These are phyloP conservation scores for Lasioglossum figueresi DNA, from an alignment of 2,888 invertebrate species.

Conservation along the genomic window DNA sequence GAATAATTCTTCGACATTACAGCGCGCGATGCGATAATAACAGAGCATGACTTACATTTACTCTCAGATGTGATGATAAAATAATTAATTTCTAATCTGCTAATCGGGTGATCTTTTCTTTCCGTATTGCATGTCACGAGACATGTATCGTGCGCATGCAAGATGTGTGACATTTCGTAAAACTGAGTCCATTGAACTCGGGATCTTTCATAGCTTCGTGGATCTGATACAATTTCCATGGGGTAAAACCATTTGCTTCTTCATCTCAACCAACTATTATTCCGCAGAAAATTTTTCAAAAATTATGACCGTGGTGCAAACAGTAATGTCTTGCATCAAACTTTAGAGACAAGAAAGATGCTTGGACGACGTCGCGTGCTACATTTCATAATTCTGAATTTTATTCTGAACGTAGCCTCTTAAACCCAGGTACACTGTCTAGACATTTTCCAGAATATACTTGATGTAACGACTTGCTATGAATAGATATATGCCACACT, in stretches of 20 bases:
- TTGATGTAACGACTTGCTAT: background rate
- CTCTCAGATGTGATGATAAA: background rate
- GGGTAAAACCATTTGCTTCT: background rate
- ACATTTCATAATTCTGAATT: background rate
- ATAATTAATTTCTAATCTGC: background rate
- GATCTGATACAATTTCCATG: background rate
- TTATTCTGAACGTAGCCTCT: background rate
- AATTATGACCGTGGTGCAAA: background rate
- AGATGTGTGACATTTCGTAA: background rate
- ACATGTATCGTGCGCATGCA: background rate
- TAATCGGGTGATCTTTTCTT: background rate
- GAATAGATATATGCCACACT: background rate
- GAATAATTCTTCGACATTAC: slow-evolving; percentile 3
- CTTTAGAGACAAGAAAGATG: background rate
- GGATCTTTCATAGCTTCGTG: background rate
- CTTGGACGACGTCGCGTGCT: background rate
- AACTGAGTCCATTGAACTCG: background rate
- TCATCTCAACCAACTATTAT: background rate
- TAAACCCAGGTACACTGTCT: background rate
- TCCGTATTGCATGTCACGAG: background rate
- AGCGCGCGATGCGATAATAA: background rate
- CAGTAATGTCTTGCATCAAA: background rate
- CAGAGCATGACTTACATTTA: background rate
- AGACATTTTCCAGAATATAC: background rate
- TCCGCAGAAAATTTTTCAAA: background rate